These are phyloP conservation scores for Galeopterus variegatus DNA, from an alignment of 2,113 vertebrate species.

Conservation along the genomic window DNA sequence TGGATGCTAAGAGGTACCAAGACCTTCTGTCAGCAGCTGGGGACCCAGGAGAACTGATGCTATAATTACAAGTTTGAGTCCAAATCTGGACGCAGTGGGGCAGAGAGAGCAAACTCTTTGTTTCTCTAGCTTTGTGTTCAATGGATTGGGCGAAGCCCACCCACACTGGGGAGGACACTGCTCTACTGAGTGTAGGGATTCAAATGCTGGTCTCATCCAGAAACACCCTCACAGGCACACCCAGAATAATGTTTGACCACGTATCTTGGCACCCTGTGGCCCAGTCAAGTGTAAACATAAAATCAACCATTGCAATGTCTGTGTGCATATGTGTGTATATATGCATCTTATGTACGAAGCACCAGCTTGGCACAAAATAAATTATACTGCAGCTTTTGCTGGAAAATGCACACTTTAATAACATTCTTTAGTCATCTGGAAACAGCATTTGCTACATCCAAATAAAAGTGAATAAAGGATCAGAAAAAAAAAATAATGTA, in stretches of 20 bases:
- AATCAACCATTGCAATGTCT: background rate
- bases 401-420: background rate
- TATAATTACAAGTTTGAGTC: background rate
- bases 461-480: too few species aligned
- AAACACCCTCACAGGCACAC: background rate
- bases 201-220: background rate
- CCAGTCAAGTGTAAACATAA: background rate
- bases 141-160: background rate
- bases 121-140: background rate
- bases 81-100: background rate
- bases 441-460: background rate
- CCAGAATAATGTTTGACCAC: background rate
- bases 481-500: background rate
- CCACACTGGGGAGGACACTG: accelerated
- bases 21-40: background rate
- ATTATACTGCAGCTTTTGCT: background rate
- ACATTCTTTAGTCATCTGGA: background rate
- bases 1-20: background rate
- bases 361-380: accelerated
- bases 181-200: background rate
- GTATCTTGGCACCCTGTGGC: too few species aligned
- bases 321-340: background rate
- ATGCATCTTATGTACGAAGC: background rate
- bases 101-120: background rate
- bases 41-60: background rate